phyloP scores from a whole-genome alignment of 2,888 invertebrate genomes.

The Protonemura montana region DNA sequence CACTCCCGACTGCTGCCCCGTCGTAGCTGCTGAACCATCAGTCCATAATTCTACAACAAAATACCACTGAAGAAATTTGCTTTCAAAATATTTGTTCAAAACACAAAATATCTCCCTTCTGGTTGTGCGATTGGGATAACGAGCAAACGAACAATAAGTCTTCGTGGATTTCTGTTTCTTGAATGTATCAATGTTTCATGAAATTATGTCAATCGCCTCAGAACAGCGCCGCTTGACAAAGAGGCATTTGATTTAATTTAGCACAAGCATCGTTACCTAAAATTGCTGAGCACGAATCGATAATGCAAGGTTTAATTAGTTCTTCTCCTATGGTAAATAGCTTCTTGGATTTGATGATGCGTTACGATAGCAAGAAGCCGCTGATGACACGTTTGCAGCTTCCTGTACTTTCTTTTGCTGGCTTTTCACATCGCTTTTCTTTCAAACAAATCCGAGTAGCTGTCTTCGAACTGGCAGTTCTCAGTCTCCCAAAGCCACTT shows the following conservation, averaged over 20 bases:
- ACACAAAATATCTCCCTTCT: constrained; percentile 47
- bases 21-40: constrained; percentile 51
- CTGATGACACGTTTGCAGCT: constrained; percentile 46
- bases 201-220: constrained; percentile 42
- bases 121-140: constrained; percentile 46
- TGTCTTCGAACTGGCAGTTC: constrained; percentile 48
- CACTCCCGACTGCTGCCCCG: constrained; percentile 50
- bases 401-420: constrained; percentile 47
- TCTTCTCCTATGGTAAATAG: constrained; percentile 13
- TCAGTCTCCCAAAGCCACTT: constrained; percentile 49
- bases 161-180: constrained; percentile 43
- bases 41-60: constrained; percentile 44
- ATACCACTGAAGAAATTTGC: constrained; percentile 1
- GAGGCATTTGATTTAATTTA: constrained; percentile 14
- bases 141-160: constrained; percentile 46
- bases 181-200: constrained; percentile 46
- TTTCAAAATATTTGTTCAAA: constrained; percentile 30
- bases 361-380: constrained; percentile 49
- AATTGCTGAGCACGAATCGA: constrained; percentile 8
- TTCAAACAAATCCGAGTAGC: constrained; percentile 48
- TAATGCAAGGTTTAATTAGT: background rate
- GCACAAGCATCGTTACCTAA: constrained; percentile 1
- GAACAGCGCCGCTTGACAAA: constrained; percentile 43
- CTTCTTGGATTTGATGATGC: constrained; percentile 47
- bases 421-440: constrained; percentile 51